Conservation (phyloP, 1,140 invertebrate genomes). For the Drosophila ananassae region DNA sequence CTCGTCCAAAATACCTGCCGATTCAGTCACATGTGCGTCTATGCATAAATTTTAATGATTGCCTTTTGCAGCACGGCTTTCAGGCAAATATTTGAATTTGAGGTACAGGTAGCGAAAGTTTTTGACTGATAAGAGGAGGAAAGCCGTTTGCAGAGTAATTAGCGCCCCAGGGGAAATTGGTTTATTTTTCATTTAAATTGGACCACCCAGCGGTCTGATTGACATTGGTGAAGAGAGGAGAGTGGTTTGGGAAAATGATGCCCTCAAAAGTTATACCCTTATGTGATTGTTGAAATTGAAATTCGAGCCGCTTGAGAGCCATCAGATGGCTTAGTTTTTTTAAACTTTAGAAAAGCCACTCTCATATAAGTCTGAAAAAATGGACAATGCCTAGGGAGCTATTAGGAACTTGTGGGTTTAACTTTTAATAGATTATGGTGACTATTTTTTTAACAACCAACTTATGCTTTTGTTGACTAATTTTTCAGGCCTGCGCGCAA, state of each 20-base stretch:
- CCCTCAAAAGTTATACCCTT: neutral
- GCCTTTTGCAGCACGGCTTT: conserved; percentile 67
- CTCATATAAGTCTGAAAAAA: conserved; percentile 7
- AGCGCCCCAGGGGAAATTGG: conserved; percentile 37
- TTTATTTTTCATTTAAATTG: conserved; percentile 43
- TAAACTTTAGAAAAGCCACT: too few species aligned
- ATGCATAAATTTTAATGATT: conserved; percentile 79
- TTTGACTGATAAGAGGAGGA: conserved; percentile 60
- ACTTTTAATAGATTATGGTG: conserved; percentile 67
- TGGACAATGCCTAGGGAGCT: conserved; percentile 53
- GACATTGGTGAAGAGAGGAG: conserved; percentile 22
- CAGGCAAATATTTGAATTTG: conserved; percentile 77
- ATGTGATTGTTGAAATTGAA: conserved; percentile 39
- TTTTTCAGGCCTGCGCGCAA: conserved; percentile 73
- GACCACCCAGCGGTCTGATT: conserved; percentile 31
- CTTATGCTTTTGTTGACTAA: conserved; percentile 6
- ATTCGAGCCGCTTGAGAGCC: conserved; percentile 30
- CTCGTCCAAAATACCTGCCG: neutral
- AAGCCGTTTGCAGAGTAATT: conserved; percentile 54
- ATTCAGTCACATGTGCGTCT: conserved; percentile 44
- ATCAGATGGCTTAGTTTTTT: conserved; percentile 7
- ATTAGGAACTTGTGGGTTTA: conserved; percentile 59
- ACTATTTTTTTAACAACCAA: conserved; percentile 26
- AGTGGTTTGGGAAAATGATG: conserved; percentile 1
- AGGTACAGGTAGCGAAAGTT: conserved; percentile 11